A percentile compares a stretch with the other conserved stretches of the same genome.
These are phyloP conservation scores for Vanessa tameamea DNA, from an alignment of 1,140 invertebrate genomes.

Conservation along the genomic window DNA sequence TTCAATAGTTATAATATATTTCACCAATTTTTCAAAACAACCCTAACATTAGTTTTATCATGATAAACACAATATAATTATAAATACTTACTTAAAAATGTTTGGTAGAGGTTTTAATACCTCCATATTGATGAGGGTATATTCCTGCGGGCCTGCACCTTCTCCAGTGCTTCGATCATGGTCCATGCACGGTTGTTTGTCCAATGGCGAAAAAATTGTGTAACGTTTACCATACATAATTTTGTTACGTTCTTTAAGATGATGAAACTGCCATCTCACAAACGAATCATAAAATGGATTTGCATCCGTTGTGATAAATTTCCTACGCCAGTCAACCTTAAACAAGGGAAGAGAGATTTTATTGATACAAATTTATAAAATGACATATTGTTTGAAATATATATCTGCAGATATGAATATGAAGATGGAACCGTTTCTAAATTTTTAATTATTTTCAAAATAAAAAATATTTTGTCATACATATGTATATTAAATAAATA, in stretches of 20 bases:
- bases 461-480: too few species aligned
- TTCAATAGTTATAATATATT: not conserved
- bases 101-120: constrained; percentile 88
- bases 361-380: too few species aligned
- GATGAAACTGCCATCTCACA: constrained; percentile 97
- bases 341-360: constrained; percentile 19
- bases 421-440: too few species aligned
- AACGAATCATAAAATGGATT: constrained; percentile 99
- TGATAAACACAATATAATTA: not conserved
- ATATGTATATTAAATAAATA: too few species aligned
- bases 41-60: too few species aligned
- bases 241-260: constrained; percentile 93
- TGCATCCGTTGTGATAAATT: constrained; percentile 98
- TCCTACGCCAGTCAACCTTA: constrained; percentile 97
- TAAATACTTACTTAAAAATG: constrained; percentile 83
- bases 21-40: too few species aligned
- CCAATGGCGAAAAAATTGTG: constrained; percentile 97
- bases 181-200: constrained; percentile 99
- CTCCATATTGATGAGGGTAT: constrained; percentile 98
- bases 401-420: too few species aligned
- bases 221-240: constrained; percentile 98
- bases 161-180: constrained; percentile 98
- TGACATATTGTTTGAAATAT: too few species aligned
- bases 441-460: too few species aligned
- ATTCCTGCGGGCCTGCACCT: constrained; percentile 98